Evolutionary conservation across 2,113 vertebrate species (phyloP), one percentile per base, ranked within the genome.

Genomic region (zebrafish (Danio rerio)): DNA sequence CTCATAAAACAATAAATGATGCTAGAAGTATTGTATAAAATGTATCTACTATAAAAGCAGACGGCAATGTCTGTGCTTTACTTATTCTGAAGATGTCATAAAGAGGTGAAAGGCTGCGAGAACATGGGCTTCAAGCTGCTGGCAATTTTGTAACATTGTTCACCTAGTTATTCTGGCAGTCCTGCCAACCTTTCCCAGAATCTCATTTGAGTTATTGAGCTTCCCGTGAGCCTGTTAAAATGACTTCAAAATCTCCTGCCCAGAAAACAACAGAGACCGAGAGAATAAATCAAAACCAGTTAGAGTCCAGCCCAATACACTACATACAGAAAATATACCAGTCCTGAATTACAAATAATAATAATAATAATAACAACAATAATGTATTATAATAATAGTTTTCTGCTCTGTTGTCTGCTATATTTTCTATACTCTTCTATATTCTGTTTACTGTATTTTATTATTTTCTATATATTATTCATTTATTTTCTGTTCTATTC

Each of bases 231-330:
- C 72, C 53, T 40, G 16, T 75, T 75, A 43, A 58, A n/a, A 58
- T 58, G 53, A 75, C 40, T 75, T 75, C 10, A 43, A 18, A 59
- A 59, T 45, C 79, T 89, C 86, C 85, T 72, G 45, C 20, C 47
- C 43, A 70, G 52, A 63, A 61, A 73, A 61, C 83, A 9, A 52
- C 55, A 62, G 79, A 21, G 70, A 83, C 49, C 31, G 20, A 31
- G 16, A 73, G 21, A 7, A 16, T 49, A 31, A 31, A 31, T 31
- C 31, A 31, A 31, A 31, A n/a, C n/a, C 31, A 31, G 31, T 3
- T 31, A 31, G 31, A 31, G 31, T 31, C 31, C 31, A 31, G 31
- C 1, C 31, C 31, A 31, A 31, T 31, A 31, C 3, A 31, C 31
- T 31, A 3, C 31, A 31, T 3, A 31, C 31, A 31, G 31, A 3